Evolutionary conservation across 2,888 invertebrate species (phyloP), one percentile per base, ranked within the genome.

Genomic region (Auanema sp.): DNA sequence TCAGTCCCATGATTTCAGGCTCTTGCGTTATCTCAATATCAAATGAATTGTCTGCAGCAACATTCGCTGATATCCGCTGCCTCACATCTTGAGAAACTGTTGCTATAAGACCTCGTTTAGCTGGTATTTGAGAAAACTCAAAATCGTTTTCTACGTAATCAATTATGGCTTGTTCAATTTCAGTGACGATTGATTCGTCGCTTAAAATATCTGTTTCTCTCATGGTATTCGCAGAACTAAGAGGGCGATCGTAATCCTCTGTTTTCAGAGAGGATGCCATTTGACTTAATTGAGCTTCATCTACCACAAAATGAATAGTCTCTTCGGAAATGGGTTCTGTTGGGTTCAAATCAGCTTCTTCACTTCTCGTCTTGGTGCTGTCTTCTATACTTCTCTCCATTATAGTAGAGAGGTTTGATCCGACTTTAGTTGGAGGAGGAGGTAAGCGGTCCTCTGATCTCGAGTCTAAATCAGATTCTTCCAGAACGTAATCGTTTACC

Each of bases 181-280:
- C 50, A 11, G 53, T 33, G n/a, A 21, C 65, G 16, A 64, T 56
- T 3, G 70, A 69, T 24, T 68, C 71, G 50, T 76, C 76, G 14
- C 69, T 72, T 18, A 79, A 52, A 62, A 80, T 80, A 43, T 78
- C 79, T 0, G 80, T 80, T 58, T 80, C 79, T 50, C 68, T 51
- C 5, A 72, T 61, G 4, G 73, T 69, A 42, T 64, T 65, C 12
- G 60, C 60, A 21, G 60, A 65, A 18, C 59, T 58, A 8, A 60
- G 59, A 25, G 58, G 43, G 11, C 49, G 33, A 14, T 42, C n/a
- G 11, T 52, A 44, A 6, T 63, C 57, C 33, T 68, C 66, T 3
- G 62, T 42, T 8, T 47, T 53, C 1, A 63, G 53, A 10, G 69
- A 65, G 8, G 68, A 64, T 33, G 65, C 70, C 73, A 76, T 76